Base-by-base conservation (phyloP, 2,888 invertebrate species). In the Fissipunctia ypsillon region DNA sequence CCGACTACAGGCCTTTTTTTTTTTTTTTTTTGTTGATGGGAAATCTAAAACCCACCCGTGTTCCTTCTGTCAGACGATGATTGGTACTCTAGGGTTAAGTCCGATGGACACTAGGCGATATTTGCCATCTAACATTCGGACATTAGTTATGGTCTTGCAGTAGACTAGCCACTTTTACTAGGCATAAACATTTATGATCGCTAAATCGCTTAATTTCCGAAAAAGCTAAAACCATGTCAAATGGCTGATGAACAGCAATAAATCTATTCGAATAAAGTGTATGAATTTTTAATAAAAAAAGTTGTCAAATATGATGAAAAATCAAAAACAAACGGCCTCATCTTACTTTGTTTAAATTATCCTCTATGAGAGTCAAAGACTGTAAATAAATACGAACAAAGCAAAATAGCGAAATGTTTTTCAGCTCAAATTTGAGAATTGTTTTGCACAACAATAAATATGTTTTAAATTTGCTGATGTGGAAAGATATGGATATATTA, bases 211-310 rank as follows among this genome's bases (percentile, higher is more conserved):
- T 41, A 16, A 16, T 28, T 41, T 41, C 3, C 7, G 0, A 70
- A 70, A 35, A 35, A 0, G 25, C 16, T 31, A 25, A 35, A 69
- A 14, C 6, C 22, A 14, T 69, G 9, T 25, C 4, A 31, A 35
- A 22, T 25, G 6, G 28, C 16, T 19, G 12, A 16, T 38, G 5
- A 28, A 48, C 41, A 50, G 45, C n/a, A 50, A 57, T 38, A 22
- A 52, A 73, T 52, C 3, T n/a, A 50, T 80, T 60, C 59, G 25
- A 43, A 59, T 73, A 35, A 43, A 73, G 59, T 25, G 14, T 31
- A 70, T 72, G 35, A 80, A 45, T 75, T 80, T 80, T 28, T 52
- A 73, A 73, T 80, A 28, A 75, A 75, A 80, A 57, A 43, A 28
- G 31, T 73, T 73, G 35, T 61, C 60, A 74, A 76, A 76, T 9